Base-by-base conservation (phyloP, 2,888 invertebrate genomes). In the Eupeodes latifasciatus region DNA sequence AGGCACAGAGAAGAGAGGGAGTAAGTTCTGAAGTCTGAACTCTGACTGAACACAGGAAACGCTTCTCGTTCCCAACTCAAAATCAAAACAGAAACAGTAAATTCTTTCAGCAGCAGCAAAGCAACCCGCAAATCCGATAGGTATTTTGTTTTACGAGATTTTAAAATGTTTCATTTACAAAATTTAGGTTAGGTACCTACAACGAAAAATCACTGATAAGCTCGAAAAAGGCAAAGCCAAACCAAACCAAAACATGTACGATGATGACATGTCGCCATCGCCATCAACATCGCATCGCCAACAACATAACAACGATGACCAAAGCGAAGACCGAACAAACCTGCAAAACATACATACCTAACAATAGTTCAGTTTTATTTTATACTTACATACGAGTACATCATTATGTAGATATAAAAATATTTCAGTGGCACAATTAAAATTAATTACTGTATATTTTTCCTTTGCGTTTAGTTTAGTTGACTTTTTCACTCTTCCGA, bases 121-220 rank as follows among this genome's bases (percentile, higher is more conserved):
- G 27, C 27, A 27, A 27, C 27, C 27, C 27, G 27, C 27, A 27
- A 27, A 40, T 34, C 16, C 74, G 64, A 53, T 76, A 83, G 53
- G 27, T 27, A 16, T 1, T 76, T 87, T 87, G 83, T 72, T 81
- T 80, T 80, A 27, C 80, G 19, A 55, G 19, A 27, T 27, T 27
- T 27, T 27, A 27, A 27, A 27, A 27, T 27, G 27, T 27, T 27
- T 27, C 27, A 27, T 27, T 27, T 27, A 27, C 27, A 27, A 27
- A 77, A 55, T 61, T 62, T 79, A 66, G 53, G 49, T 62, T 47
- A 7, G 10, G 10, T 47, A 14, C 57, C 51, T 40, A 77, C 67
- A 80, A 76, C 76, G 83, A 81, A 74, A 79, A 71, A 40, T 80
- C 75, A 83, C 66, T 80, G 87, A 84, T 83, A 87, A 87, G 83